Evolutionary conservation across 2,113 vertebrate species (phyloP), one percentile per base, ranked within the genome.

Genomic region (Tenrec ecaudatus): DNA sequence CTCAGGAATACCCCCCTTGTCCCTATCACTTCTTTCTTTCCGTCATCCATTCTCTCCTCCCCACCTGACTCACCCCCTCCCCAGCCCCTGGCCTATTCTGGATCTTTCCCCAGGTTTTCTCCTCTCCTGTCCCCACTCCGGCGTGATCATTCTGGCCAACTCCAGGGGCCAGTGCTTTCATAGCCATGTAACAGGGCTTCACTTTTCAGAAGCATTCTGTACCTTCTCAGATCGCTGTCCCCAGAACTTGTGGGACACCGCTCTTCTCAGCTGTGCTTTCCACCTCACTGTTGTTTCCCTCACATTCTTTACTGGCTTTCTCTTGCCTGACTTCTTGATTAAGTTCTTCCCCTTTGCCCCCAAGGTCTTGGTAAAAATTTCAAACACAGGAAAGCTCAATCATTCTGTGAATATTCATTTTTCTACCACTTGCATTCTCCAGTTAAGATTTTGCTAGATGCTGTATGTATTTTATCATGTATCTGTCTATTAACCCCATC

Each of bases 321-420:
- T 60, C 60, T 89, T 87, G 25, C 64, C 64, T 10, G 47, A 53
- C 47, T 53, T 53, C 47, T 53, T 53, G 47, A 8, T 53, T 53
- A 53, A 8, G 11, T 5, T 53, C 47, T 12, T 14, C 47, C 47
- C 47, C 47, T 53, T 53, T 53, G 47, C 47, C 12, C 47, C 12
- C 22, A 23, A 27, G 53, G 68, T 25, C 95, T 94, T 86, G 64
- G 77, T 79, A 76, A 57, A 93, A 76, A 29, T 77, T 91, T 91
- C 8, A 95, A 89, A 78, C 25, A 25, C 19, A 68, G 38, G n/a
- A 90, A 92, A 88, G 43, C 69, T 73, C 66, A 68, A 80, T 78
- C 27, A 31, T 47, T n/a, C 6, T 25, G 12, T 60, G 60, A 93
- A 27, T 76, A 58, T 36, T 71, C 91, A 12, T 31, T 43, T 62